Conservation (phyloP, 1,140 invertebrate species). For the Ostrea edulis region DNA sequence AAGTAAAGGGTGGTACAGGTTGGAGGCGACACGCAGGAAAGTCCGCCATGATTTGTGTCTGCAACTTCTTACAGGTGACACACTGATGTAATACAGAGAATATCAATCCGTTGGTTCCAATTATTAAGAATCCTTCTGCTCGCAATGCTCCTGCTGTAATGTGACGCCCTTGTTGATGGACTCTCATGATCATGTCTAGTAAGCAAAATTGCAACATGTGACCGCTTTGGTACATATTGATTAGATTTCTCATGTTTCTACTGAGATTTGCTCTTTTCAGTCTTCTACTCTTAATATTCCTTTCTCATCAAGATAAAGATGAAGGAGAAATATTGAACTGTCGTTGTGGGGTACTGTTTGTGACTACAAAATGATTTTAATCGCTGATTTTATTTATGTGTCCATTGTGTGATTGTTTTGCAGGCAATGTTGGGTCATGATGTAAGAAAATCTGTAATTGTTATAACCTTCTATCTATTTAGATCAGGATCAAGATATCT, state of each 20-base stretch:
- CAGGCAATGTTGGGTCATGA: no score
- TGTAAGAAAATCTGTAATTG: no score
- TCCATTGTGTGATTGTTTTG: no score
- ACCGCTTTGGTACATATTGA: slow-evolving; percentile 51
- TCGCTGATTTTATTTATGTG: no score
- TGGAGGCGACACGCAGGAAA: slow-evolving; percentile 41
- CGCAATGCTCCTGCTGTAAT: slow-evolving; percentile 47
- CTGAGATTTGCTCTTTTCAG: neutral
- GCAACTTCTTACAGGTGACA: neutral
- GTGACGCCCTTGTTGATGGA: slow-evolving; percentile 57
- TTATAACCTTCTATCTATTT: no score
- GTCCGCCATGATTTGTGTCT: slow-evolving; percentile 42
- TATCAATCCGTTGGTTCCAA: slow-evolving; percentile 50
- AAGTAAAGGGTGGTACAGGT: slow-evolving; percentile 46
- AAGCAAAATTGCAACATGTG: slow-evolving; percentile 52
- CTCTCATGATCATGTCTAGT: slow-evolving; percentile 52
- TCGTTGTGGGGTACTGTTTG: neutral
- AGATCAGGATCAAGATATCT: no score
- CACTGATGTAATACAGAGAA: slow-evolving; percentile 44
- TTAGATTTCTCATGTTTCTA: slow-evolving; percentile 39
- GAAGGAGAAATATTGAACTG: slow-evolving; percentile 43
- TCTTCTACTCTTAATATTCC: slow-evolving; percentile 54
- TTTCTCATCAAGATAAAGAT: slow-evolving; percentile 58
- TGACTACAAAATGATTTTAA: no score
- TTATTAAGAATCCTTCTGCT: slow-evolving; percentile 56